Base-by-base conservation (phyloP, 1,140 invertebrate genomes). In the Zaprionus ornatus region DNA sequence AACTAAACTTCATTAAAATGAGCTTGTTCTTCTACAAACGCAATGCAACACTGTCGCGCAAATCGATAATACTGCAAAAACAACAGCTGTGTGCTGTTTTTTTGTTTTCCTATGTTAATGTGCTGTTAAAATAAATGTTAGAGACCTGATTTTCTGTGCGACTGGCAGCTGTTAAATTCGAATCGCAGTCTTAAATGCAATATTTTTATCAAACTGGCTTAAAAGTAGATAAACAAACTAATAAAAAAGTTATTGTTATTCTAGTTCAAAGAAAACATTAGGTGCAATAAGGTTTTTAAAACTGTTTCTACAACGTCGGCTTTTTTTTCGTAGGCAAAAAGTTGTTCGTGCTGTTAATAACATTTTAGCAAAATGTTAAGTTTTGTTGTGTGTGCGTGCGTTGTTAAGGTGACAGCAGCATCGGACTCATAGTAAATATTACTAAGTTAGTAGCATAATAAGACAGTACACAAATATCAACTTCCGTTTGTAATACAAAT, bases 401-500 rank as follows among this genome's bases (percentile, higher is more conserved):
- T n/a, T 57, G 37, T 45, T 42, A 45, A 56, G 54, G 23, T 57
- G 54, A 57, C 40, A 66, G 63, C 37, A 42, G 27, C 63, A 66
- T 54, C 29, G 54, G 29, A 57, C 37, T 25, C 54, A 66, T 66
- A 66, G 64, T 66, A 66, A 66, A 66, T 66, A 66, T 57, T 57
- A 57, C 40, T 32, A 57, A 66, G 54, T 66, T 66, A 45, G 64
- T 66, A 56, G 25, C 17, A 45, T 32, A 45, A 66, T 35, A 56
- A 7, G 55, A 65, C 13, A 64, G 23, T 23, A 12, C 45, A 23
- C 19, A 63, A 48, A 54, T 63, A 54, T 9, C 40, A 74, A 77
- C 45, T 70, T 59, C 61, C 66, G 59, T 54, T 71, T 66, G 60
- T 72, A 48, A 79, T 82, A 79, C 60, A 79, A 73, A 77, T 74